Evolutionary conservation across 2,888 invertebrate species (phyloP).

Genomic region (Tineola bisselliella): DNA sequence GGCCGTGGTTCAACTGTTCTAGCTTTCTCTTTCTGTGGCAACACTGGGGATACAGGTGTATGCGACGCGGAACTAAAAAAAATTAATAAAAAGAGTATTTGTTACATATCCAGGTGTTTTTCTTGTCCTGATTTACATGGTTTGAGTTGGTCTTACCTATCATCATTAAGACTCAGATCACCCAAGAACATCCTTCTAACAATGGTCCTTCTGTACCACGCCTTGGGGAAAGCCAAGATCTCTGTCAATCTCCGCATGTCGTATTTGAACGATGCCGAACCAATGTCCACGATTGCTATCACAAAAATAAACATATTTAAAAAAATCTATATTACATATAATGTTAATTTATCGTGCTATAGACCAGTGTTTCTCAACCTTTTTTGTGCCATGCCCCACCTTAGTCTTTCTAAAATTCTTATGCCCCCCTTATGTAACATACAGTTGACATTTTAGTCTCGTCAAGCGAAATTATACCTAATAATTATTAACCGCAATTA

Average conservation of each 20-base stretch:
- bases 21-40: constrained; percentile 55
- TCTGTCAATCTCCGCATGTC: constrained; percentile 97
- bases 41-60: constrained; percentile 48
- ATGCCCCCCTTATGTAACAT: too few relatives aligned
- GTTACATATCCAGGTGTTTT: too few relatives aligned
- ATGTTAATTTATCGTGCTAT: too few relatives aligned
- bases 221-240: constrained; percentile 97
- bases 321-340: too few relatives aligned
- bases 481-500: too few relatives aligned
- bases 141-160: neutral
- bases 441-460: too few relatives aligned
- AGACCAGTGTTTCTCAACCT: too few relatives aligned
- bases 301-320: constrained; percentile 16
- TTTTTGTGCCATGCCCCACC: too few relatives aligned
- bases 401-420: too few relatives aligned
- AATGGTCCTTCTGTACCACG: constrained; percentile 96
- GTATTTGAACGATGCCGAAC: constrained; percentile 96
- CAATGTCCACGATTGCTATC: constrained; percentile 93
- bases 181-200: constrained; percentile 93
- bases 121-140: too few relatives aligned
- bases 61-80: constrained; percentile 27
- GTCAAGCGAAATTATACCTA: too few relatives aligned
- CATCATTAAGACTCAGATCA: constrained; percentile 76
- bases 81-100: too few relatives aligned
- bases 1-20: constrained; percentile 49